Evolutionary conservation across 2,797 vertebrate genomes (phyloP), one percentile per base, ranked within the genome.

Genomic region (Rhadinocentrus ornatus): DNA sequence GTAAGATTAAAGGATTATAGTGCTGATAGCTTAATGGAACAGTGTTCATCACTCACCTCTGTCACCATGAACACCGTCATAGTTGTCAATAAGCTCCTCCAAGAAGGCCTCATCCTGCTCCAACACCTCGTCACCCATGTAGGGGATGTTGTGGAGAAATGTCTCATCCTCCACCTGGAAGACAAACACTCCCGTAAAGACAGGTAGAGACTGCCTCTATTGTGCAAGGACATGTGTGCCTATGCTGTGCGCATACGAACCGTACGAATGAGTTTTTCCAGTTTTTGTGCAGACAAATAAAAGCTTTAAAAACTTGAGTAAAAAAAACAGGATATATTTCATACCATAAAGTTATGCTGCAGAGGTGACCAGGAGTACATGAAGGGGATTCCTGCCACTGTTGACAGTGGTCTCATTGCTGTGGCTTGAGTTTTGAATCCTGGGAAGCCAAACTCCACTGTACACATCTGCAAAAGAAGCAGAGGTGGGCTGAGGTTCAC

Each of bases 321-420:
- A 52, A 50, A 7, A 3, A 24, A 44, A 16, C 11, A 16, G 24
- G 15, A n/a, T 58, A 62, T 3, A 29, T 73, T 55, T 61, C 71
- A 31, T 95, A 99, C 98, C 98, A 99, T 99, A 89, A 99, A 99
- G 90, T 99, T 99, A 93, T 99, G 96, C 92, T 99, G 97, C 77
- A 99, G 95, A 48, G 97, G 97, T 0, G 98, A 98, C 98, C 98
- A 99, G 63, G 98, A 98, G 86, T 98, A 97, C 97, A 99, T 99
- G 86, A 99, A 98, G 80, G 98, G 98, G 88, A 98, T 96, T 85
- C 97, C 94, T 0, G 97, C 95, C 87, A 99, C 97, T 0, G 96
- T 98, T 77, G 97, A 97, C 81, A 99, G 89, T 5, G 97, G 95
- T 81, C 95, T 95, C 96, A 96, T 96, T 88, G 95, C 91, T 75